Conservation (phyloP, 1,140 invertebrate genomes). For the Papilio aristodemus region DNA sequence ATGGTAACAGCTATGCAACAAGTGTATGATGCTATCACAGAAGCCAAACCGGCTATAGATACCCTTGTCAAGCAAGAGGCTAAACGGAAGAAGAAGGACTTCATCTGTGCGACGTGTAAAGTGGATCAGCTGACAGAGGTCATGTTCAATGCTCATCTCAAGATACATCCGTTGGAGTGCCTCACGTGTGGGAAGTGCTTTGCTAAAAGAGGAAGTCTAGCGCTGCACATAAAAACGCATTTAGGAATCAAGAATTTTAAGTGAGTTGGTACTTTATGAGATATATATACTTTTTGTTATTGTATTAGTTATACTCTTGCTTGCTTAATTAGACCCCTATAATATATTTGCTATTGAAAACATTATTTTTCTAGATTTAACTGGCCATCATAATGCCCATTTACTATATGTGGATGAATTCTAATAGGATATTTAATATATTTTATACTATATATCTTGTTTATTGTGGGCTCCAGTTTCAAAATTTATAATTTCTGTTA, state of each 20-base stretch:
- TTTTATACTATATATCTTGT: too few relatives aligned
- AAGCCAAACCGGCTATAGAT: conserved; percentile 62
- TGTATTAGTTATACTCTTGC: too few relatives aligned
- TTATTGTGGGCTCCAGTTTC: too few relatives aligned
- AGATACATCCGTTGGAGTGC: conserved; percentile 89
- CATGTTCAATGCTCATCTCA: conserved; percentile 85
- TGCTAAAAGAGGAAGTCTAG: conserved; percentile 86
- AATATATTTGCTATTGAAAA: too few relatives aligned
- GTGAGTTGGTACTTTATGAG: conserved; percentile 51
- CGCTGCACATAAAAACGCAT: conserved; percentile 89
- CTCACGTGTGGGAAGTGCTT: conserved; percentile 89
- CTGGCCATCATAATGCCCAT: too few relatives aligned
- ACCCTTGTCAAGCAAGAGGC: conserved; percentile 81
- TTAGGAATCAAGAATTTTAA: conserved; percentile 87
- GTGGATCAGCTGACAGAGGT: conserved; percentile 82
- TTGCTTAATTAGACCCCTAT: too few relatives aligned
- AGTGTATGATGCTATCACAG: conserved; percentile 56
- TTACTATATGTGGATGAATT: too few relatives aligned
- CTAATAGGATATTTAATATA: too few relatives aligned
- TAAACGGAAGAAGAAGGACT: conserved; percentile 65
- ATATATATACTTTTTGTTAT: conserved; percentile 22
- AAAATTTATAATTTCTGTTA: conserved; percentile 49
- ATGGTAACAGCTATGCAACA: conserved; percentile 55
- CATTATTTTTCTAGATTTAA: too few relatives aligned
- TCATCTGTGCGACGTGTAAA: conserved; percentile 65